Percentiles rank a stretch among this genome's conserved stretches.
phyloP scores from a whole-genome alignment of 30 jellyfish, hydroid and myxozoan species.

The Catostylus mosaicus region DNA sequence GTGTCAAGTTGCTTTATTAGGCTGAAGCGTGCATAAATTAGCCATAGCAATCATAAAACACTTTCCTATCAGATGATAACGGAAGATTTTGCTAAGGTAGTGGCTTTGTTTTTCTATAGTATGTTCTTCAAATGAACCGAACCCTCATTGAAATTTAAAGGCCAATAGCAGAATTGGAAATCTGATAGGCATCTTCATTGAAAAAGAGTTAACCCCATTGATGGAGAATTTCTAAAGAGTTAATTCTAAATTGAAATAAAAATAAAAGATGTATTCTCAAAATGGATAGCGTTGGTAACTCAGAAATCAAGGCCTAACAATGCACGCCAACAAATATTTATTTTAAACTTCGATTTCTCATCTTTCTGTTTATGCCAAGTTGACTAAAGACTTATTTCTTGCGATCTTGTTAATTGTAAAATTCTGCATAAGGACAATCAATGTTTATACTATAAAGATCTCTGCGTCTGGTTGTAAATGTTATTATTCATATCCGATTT shows the following conservation, averaged over 20 bases:
- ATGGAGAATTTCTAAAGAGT: background rate
- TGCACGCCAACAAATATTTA: background rate
- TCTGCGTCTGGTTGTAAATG: no score
- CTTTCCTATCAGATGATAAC: no score
- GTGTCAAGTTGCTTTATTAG: no score
- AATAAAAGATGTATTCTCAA: background rate
- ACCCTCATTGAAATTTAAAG: background rate
- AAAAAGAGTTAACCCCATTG: background rate
- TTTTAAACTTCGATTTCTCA: background rate
- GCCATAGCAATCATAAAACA: no score
- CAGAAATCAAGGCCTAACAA: background rate
- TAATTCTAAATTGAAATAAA: background rate
- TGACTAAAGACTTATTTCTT: constrained; percentile 1
- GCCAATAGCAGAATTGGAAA: background rate
- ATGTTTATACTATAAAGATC: background rate
- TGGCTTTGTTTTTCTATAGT: background rate
- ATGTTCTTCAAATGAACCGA: background rate
- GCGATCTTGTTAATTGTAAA: background rate
- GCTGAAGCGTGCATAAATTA: no score
- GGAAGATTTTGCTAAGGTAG: no score
- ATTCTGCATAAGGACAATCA: background rate
- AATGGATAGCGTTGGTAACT: constrained; percentile 13
- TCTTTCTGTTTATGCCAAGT: constrained; percentile 5
- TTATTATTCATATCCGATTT: no score
- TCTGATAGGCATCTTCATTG: constrained; percentile 19